phyloP scores from a whole-genome alignment of 2,888 invertebrate species.

The Drosophila setosimentum region DNA sequence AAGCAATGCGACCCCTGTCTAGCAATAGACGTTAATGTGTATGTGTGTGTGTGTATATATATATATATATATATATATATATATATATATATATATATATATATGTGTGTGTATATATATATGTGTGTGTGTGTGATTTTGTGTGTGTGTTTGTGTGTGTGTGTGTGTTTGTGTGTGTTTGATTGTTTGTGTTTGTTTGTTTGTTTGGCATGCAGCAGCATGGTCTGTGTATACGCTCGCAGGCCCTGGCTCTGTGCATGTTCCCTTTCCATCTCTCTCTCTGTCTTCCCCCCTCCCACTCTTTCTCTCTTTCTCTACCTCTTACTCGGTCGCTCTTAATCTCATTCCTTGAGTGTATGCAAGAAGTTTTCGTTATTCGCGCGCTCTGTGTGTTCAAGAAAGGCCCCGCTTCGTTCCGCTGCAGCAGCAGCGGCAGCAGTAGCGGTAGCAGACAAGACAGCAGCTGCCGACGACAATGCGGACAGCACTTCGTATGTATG shows the following conservation, averaged over 20 bases:
- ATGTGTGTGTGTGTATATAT: background rate
- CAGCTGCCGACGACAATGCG: conserved; percentile 55
- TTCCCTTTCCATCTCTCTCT: conserved; percentile 12
- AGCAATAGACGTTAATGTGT: conserved; percentile 23
- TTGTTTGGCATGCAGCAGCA: conserved; percentile 53
- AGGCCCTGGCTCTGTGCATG: conserved; percentile 56
- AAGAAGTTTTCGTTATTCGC: conserved; percentile 79
- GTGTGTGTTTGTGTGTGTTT: background rate
- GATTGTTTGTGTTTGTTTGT: background rate
- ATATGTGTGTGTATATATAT: background rate
- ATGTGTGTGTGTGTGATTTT: background rate
- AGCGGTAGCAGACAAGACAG: conserved; percentile 56
- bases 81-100: too few relatives aligned
- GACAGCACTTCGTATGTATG: conserved; percentile 43
- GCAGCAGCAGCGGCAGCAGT: conserved; percentile 37
- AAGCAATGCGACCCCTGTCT: conserved; percentile 42
- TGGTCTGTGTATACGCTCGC: conserved; percentile 21
- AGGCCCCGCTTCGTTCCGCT: conserved; percentile 80
- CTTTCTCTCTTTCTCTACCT: conserved; percentile 9
- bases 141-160: background rate
- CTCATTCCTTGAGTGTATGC: conserved; percentile 45
- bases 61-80: background rate
- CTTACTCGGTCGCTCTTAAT: conserved; percentile 23
- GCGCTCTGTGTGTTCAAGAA: conserved; percentile 67
- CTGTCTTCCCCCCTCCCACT: background rate